These are phyloP conservation scores for Cyanoderma ruficeps DNA, from an alignment of 2,113 vertebrate genomes.

Conservation along the genomic window DNA sequence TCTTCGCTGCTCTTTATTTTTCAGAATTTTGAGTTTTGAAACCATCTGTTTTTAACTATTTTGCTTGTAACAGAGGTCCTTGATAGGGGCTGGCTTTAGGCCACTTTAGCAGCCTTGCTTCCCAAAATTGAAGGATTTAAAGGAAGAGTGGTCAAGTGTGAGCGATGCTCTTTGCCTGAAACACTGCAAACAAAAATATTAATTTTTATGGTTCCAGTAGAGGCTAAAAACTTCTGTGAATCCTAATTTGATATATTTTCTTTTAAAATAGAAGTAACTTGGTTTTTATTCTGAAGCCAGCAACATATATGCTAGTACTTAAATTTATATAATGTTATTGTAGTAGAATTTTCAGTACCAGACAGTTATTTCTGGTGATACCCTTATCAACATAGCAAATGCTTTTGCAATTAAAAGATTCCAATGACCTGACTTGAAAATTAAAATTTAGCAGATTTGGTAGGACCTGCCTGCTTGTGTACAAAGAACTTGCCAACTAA, in stretches of 20 bases:
- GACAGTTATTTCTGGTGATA: not conserved
- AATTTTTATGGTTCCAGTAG: not conserved
- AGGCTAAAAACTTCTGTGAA: not conserved
- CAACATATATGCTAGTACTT: not conserved
- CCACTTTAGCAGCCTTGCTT: not conserved
- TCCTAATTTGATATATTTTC: not conserved
- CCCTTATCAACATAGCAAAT: not conserved
- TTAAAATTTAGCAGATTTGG: not conserved
- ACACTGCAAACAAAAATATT: not conserved
- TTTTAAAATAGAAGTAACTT: not conserved
- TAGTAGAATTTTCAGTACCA: not conserved
- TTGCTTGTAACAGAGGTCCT: not conserved
- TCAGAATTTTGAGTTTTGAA: not conserved
- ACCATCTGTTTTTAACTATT: not conserved
- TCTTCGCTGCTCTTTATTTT: not conserved
- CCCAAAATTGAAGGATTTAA: not conserved
- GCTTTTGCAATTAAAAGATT: not conserved
- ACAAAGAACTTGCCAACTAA: not conserved
- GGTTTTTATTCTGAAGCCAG: not conserved
- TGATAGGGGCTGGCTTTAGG: not conserved
- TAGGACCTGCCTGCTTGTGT: not conserved
- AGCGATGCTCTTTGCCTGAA: not conserved
- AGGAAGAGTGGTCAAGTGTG: not conserved
- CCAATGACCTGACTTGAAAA: not conserved
- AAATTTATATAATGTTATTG: not conserved